These are phyloP conservation scores for Proterorhinus semilunaris DNA, from an alignment of 2,113 vertebrate species.

Conservation along the genomic window DNA sequence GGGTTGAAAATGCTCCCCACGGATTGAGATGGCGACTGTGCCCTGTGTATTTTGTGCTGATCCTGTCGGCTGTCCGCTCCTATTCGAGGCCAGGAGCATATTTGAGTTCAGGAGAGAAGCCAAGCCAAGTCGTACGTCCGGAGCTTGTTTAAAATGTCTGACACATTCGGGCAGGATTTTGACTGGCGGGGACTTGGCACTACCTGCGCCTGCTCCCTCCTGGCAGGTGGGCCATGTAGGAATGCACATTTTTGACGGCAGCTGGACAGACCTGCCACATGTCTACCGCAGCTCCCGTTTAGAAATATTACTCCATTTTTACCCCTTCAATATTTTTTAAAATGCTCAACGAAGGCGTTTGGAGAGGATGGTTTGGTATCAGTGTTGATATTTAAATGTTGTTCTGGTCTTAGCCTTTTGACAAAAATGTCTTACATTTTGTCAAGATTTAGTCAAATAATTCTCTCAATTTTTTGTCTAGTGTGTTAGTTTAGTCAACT, in stretches of 20 bases:
- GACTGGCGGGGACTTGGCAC: conserved; percentile 19
- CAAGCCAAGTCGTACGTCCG: conserved; percentile 2
- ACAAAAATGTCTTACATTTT: too few relatives aligned
- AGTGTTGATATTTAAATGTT: too few relatives aligned
- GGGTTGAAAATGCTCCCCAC: not conserved
- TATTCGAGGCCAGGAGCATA: conserved; percentile 9
- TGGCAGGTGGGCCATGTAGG: conserved; percentile 16
- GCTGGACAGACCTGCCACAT: not conserved
- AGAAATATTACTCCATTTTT: too few relatives aligned
- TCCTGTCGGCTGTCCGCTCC: conserved; percentile 9
- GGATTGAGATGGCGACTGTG: not conserved
- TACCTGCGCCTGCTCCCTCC: conserved; percentile 14
- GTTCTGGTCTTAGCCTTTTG: too few relatives aligned
- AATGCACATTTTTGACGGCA: conserved; percentile 4
- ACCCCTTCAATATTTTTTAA: too few relatives aligned
- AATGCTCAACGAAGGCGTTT: too few relatives aligned
- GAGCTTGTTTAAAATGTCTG: conserved; percentile 21
- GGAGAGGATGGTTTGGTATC: not conserved
- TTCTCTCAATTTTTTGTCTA: too few relatives aligned
- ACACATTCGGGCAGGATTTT: conserved; percentile 30
- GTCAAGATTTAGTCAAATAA: too few relatives aligned
- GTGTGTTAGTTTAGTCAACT: too few relatives aligned
- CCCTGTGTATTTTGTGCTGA: not conserved
- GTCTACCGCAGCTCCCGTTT: not conserved
- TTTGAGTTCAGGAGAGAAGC: conserved; percentile 21